Conservation (phyloP, 2,888 invertebrate genomes). For the Mimas tiliae region DNA sequence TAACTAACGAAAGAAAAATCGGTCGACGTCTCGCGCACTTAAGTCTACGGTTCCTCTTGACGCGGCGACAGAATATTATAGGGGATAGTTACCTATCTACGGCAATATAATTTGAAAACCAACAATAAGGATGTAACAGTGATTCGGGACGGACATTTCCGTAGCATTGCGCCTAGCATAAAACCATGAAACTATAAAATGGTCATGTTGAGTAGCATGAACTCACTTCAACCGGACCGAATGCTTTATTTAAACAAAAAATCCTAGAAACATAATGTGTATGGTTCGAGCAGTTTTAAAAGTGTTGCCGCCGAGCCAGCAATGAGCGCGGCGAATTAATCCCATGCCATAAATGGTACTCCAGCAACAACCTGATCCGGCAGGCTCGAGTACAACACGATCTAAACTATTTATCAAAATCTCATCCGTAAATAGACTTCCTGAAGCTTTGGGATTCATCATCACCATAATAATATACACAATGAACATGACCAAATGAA, state of each 20-base stretch:
- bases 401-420: slow-evolving; percentile 80
- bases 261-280: slow-evolving; percentile 1
- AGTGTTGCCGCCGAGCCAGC: slow-evolving; percentile 13
- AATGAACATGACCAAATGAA: slow-evolving; percentile 35
- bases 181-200: slow-evolving; percentile 11
- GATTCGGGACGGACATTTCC: not conserved
- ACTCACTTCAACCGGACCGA: not conserved
- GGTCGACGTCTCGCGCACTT: slow-evolving; percentile 53
- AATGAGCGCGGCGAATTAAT: slow-evolving; percentile 68
- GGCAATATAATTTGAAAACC: not conserved
- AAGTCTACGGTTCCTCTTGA: not conserved
- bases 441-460: slow-evolving; percentile 64
- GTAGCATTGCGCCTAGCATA: not conserved
- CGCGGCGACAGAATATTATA: not conserved
- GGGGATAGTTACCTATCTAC: not conserved
- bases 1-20: slow-evolving; percentile 77
- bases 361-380: slow-evolving; percentile 75
- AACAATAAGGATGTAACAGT: slow-evolving; percentile 10
- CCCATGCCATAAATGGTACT: slow-evolving; percentile 73
- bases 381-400: slow-evolving; percentile 67
- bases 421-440: slow-evolving; percentile 78
- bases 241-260: slow-evolving; percentile 11
- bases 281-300: slow-evolving; percentile 23
- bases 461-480: slow-evolving; percentile 38
- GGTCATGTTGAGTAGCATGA: slow-evolving; percentile 7